Evolutionary conservation across 2,797 vertebrate genomes (phyloP).

Genomic region (Chaetophractus vellerosus): DNA sequence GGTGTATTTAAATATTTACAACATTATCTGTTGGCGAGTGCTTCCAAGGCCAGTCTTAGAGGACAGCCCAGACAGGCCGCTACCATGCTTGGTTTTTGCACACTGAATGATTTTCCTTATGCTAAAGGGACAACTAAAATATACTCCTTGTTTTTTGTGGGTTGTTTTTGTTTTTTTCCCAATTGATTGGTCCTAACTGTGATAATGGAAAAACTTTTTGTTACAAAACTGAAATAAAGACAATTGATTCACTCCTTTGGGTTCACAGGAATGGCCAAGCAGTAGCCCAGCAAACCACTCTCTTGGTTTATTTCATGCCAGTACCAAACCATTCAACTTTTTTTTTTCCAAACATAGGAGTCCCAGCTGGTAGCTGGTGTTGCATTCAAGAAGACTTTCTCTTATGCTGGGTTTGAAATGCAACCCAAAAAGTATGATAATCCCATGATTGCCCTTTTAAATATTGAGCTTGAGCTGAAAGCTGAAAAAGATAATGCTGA

Average conservation of each 20-base stretch:
- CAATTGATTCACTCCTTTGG: neutral
- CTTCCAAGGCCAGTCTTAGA: neutral
- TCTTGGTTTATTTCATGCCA: slow-evolving; percentile 31
- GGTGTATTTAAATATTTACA: neutral
- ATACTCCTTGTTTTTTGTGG: neutral
- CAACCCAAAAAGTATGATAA: slow-evolving; percentile 96
- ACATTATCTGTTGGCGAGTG: neutral
- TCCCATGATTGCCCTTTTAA: slow-evolving; percentile 96
- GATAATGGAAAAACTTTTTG: neutral
- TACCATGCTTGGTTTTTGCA: neutral
- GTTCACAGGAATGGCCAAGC: neutral
- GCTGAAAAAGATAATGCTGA: slow-evolving; percentile 99
- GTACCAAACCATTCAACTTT: slow-evolving; percentile 12
- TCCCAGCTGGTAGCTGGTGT: slow-evolving; percentile 96
- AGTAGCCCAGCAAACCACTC: neutral
- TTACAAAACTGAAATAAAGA: slow-evolving; percentile 15
- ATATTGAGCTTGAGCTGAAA: slow-evolving; percentile 98
- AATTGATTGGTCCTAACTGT: neutral
- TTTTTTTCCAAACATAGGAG: slow-evolving; percentile 90
- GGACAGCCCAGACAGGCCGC: neutral
- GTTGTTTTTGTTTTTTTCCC: neutral
- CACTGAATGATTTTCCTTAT: neutral
- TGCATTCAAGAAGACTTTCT: slow-evolving; percentile 99
- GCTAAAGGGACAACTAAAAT: slow-evolving; percentile 13
- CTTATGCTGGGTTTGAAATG: slow-evolving; percentile 99